Evolutionary conservation across 2,797 vertebrate genomes (phyloP), one percentile per base, ranked within the genome.

Genomic region (Serranus cabrilla): DNA sequence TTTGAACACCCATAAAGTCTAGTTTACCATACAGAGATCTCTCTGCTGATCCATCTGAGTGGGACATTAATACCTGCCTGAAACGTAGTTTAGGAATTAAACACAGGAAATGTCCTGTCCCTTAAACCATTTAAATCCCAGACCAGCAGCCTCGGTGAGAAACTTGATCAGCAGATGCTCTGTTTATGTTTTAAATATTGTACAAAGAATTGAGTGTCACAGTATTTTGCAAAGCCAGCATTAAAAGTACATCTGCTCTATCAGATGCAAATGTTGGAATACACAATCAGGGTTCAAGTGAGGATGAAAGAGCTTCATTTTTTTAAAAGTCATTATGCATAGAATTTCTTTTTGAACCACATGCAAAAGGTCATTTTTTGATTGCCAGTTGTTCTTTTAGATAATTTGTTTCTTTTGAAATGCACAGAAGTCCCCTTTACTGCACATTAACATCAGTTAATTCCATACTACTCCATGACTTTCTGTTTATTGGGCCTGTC

Each of bases 201-300:
- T 82, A 72, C 25, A 43, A 49, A 57, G 8, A 71, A 17, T 2
- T 73, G 34, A 80, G 50, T 58, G 59, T 80, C 57, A 23, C 50
- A 64, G 46, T 78, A 64, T 78, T 85, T 78, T 80, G 21, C 21
- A 25, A 85, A 71, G 56, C 64, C 68, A 83, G 74, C 66, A 25
- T 13, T 42, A 21, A 66, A 54, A 39, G 49, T 43, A 37, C 31
- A 63, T 61, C 69, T 42, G 34, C 43, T 61, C 25, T 73, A 55
- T 66, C 7, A 45, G 46, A 69, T 39, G 25, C 60, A 57, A 62
- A 64, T 10, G 10, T 55, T 59, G n/a, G 61, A 72, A 16, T 16
- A 25, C 43, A 66, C 50, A 59, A 52, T 80, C 58, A 74, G 57
- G 56, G 47, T 60, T 79, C 9, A 11, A 60, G 66, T 71, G 1